phyloP scores from a whole-genome alignment of 2,797 vertebrate species.

The Kryptopterus vitreolus region DNA sequence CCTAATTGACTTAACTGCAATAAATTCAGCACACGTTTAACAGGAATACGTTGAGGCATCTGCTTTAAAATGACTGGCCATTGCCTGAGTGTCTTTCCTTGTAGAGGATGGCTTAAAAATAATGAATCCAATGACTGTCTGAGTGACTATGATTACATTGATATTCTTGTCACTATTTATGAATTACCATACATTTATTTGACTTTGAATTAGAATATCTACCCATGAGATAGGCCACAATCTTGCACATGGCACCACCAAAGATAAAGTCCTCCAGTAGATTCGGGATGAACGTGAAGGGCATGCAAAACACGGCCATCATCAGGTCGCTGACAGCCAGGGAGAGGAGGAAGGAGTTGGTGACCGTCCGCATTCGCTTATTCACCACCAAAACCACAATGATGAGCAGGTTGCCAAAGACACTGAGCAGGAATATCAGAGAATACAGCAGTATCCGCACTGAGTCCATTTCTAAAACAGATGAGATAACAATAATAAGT shows the following conservation, averaged over 20 bases:
- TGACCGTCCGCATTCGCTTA: constrained; percentile 89
- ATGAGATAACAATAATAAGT: not conserved
- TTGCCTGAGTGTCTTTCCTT: constrained; percentile 17
- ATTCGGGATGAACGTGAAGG: constrained; percentile 91
- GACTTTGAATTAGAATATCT: constrained; percentile 47
- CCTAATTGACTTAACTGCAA: constrained; percentile 52
- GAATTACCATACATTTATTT: not conserved
- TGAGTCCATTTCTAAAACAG: constrained; percentile 69
- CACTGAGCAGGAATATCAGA: constrained; percentile 86
- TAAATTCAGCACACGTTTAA: constrained; percentile 35
- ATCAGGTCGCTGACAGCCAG: constrained; percentile 92
- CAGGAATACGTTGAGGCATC: constrained; percentile 39
- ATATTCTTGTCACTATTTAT: not conserved
- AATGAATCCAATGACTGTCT: too few species aligned
- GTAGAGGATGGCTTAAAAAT: too few species aligned
- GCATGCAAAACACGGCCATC: constrained; percentile 92
- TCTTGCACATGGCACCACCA: constrained; percentile 88
- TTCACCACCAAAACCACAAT: constrained; percentile 86
- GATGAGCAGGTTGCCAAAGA: constrained; percentile 88
- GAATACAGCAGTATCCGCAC: constrained; percentile 85
- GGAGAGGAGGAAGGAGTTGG: constrained; percentile 93
- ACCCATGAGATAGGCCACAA: constrained; percentile 94
- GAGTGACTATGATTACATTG: not conserved
- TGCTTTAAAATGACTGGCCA: constrained; percentile 35
- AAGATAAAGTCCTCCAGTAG: constrained; percentile 93